A percentile compares a stretch with the other conserved stretches of the same genome.
phyloP scores from a whole-genome alignment of 2,113 vertebrate genomes.

The Stigmatopora argus region DNA sequence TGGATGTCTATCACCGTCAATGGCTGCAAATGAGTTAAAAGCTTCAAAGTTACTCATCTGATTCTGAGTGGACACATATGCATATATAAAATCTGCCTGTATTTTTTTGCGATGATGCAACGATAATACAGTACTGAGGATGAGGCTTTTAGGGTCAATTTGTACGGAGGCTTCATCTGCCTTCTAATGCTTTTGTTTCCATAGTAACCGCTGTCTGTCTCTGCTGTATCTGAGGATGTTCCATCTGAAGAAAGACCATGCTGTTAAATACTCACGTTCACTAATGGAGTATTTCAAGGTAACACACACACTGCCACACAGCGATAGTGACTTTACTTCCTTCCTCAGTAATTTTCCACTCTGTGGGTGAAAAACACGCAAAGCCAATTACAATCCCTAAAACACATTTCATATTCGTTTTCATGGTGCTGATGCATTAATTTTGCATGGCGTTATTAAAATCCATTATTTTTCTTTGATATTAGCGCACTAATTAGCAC shows the following conservation, averaged over 20 bases:
- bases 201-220: constrained; percentile 95
- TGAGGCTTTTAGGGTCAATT: constrained; percentile 31
- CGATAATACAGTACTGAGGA: constrained; percentile 25
- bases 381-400: constrained; percentile 46
- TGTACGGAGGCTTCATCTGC: constrained; percentile 46
- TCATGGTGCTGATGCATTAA: constrained; percentile 53
- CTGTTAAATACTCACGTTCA: constrained; percentile 97
- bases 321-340: constrained; percentile 31
- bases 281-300: constrained; percentile 99
- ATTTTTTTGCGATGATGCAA: constrained; percentile 29
- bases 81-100: constrained; percentile 27
- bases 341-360: constrained; percentile 36
- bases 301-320: constrained; percentile 12
- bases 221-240: constrained; percentile 99
- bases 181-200: constrained; percentile 63
- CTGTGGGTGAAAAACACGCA: constrained; percentile 30
- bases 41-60: constrained; percentile 7
- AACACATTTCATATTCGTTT: constrained; percentile 53
- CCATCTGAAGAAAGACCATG: constrained; percentile 97
- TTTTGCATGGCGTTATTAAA: constrained; percentile 62
- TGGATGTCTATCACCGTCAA: too few relatives aligned
- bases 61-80: constrained; percentile 26
- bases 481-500: constrained; percentile 59
- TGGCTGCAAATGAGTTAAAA: too few relatives aligned
- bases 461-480: constrained; percentile 54